Conservation (phyloP, 1,140 invertebrate genomes). For the Ephestia elutella region DNA sequence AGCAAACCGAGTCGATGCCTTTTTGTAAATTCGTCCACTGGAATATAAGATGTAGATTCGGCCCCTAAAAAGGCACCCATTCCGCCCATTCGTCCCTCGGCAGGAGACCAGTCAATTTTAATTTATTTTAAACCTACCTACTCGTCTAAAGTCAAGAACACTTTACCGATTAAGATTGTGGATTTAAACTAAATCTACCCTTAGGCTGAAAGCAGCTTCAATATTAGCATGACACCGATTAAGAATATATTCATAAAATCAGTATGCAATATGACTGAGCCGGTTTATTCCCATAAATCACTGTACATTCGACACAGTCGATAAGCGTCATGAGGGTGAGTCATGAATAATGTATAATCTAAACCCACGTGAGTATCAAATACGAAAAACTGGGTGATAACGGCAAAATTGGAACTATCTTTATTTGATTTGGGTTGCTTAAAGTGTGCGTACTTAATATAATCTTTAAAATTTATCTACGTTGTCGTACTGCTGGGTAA, state of each 20-base stretch:
- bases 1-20: too few relatives aligned
- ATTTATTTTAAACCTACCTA: too few relatives aligned
- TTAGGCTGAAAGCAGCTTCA: background rate
- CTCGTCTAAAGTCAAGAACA: too few relatives aligned
- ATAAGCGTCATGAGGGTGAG: constrained; percentile 12
- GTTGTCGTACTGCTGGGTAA: too few relatives aligned
- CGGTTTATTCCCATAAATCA: constrained; percentile 13
- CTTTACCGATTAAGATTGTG: too few relatives aligned
- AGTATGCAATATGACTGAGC: background rate
- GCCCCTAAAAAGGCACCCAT: too few relatives aligned
- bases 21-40: too few relatives aligned
- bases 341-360: constrained; percentile 15
- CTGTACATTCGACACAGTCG: constrained; percentile 14
- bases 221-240: background rate
- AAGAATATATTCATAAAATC: constrained; percentile 8
- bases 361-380: constrained; percentile 14
- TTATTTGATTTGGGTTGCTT: constrained; percentile 8
- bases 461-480: too few relatives aligned
- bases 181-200: too few relatives aligned
- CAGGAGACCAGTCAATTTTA: too few relatives aligned
- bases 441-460: background rate
- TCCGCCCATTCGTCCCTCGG: too few relatives aligned
- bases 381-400: constrained; percentile 10
- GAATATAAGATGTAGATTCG: too few relatives aligned
- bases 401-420: constrained; percentile 3